phyloP scores from a whole-genome alignment of 2,888 invertebrate species.

The Melieria omissa region DNA sequence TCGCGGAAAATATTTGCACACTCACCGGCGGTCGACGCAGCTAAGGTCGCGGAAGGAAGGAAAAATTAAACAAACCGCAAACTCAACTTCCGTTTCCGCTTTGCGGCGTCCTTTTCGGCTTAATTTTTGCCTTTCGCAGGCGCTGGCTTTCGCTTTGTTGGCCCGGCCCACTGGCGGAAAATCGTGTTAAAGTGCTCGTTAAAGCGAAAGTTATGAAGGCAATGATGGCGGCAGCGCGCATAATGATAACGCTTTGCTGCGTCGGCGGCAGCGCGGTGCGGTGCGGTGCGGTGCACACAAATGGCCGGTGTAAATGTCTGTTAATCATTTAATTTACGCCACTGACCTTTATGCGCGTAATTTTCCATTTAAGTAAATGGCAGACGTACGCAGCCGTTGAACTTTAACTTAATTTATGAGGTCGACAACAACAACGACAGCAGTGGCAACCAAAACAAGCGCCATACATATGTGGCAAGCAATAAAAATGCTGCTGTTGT shows the following conservation, averaged over 20 bases:
- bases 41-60: background rate
- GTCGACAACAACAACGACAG: background rate
- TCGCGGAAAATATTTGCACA: too few species aligned
- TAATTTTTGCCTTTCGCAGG: too few species aligned
- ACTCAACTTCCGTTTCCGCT: slow-evolving; percentile 44
- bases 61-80: slow-evolving; percentile 45
- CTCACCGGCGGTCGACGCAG: background rate
- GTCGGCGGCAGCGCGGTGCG: background rate
- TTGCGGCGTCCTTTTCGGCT: slow-evolving; percentile 28
- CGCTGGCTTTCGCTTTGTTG: background rate
- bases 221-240: slow-evolving; percentile 3
- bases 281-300: background rate
- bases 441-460: too few species aligned
- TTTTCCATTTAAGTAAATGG: slow-evolving; percentile 53
- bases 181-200: slow-evolving; percentile 17
- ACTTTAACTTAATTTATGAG: slow-evolving; percentile 29
- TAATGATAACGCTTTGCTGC: background rate
- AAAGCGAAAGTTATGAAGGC: slow-evolving; percentile 34
- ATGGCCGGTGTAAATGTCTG: slow-evolving; percentile 31
- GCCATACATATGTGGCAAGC: too few species aligned
- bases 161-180: slow-evolving; percentile 1
- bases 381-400: slow-evolving; percentile 12
- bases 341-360: slow-evolving; percentile 48
- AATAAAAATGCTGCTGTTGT: too few species aligned
- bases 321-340: slow-evolving; percentile 33